Evolutionary conservation across 2,797 vertebrate genomes (phyloP), one percentile per base, ranked within the genome.

Genomic region (Geotrypetes seraphini): DNA sequence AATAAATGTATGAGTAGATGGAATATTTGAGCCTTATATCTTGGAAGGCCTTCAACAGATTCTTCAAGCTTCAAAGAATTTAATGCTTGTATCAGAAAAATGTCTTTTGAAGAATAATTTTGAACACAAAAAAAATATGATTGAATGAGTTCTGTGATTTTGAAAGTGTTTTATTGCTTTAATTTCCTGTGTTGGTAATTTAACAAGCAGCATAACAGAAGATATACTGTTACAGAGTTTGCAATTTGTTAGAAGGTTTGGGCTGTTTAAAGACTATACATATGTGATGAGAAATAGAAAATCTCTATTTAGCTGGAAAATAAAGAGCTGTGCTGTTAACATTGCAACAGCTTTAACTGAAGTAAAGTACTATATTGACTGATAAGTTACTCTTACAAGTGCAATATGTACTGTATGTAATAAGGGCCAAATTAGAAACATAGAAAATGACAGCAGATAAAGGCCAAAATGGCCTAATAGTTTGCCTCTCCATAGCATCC

Each of bases 111-210:
- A 79, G 71, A 84, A 69, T 79, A 81, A 68, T 64, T 68, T 53
- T 43, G 50, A 74, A 73, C 48, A 52, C 66, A 78, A 74, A 78
- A 78, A 74, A 78, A 73, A 77, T 85, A 81, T 73, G 57, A 74
- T 66, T 71, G 71, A 74, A 56, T 66, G 57, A 55, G 58, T 54
- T 70, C 63, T 66, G 76, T 79, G 66, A 55, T 74, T 81, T 60
- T 59, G 54, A 60, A 70, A 75, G 63, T 80, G 69, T 82, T 84
- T 83, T 81, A 84, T 81, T 73, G 67, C 73, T 76, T 84, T 82
- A 81, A 85, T 85, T 84, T 83, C 77, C 80, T 81, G 71, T 76
- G 77, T 75, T 79, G 71, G 64, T 71, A 68, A 76, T 73, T 72
- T 83, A 83, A 81, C 78, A 81, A 72, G 68, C 3, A 0, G 53